Base-by-base conservation (phyloP, 2,888 invertebrate genomes). In the Callyntrura guangdongensis region DNA sequence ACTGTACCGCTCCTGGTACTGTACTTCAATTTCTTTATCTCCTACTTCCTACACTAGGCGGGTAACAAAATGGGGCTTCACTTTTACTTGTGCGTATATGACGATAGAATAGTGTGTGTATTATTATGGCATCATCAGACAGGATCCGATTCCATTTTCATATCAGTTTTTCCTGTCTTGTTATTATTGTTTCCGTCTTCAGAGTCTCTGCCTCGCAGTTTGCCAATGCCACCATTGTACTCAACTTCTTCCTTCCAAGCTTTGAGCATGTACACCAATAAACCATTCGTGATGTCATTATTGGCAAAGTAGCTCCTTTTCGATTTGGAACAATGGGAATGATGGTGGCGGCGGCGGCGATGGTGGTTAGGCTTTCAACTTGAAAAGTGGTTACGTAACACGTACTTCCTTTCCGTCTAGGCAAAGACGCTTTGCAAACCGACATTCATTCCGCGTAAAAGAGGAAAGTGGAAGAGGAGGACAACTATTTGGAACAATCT, bases 181-280 rank as follows among this genome's bases (percentile, higher is more conserved):
- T 69, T 69, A 27, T 69, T 69, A 69, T 69, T 64, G 64, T 64
- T 64, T 64, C 64, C 25, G 25, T 25, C 25, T 22, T 64, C 25
- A 9, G 36, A 36, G 36, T 25, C 22, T 22, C 25, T 25, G 2
- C 25, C 22, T 25, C 22, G 2, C 53, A 14, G 14, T 9, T 53
- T 53, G 12, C 53, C 53, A 14, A 14, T 53, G 25, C 64, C 64
- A 25, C 25, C 9, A 64, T 64, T 64, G 8, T 59, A 17, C 17
- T 17, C 36, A 5, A 36, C 36, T 36, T n/a, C n/a, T 17, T 17
- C 6, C 17, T 1, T 17, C 17, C 59, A 17, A 9, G 17, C 17
- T 59, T 2, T 6, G 3, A 36, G 1, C 14, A 64, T 25, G 14
- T n/a, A 69, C 27, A 36, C 0, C 17, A 27, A 14, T 25, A 12